These are phyloP conservation scores for Magallana nippona DNA, from an alignment of 2,888 invertebrate species.

Conservation along the genomic window DNA sequence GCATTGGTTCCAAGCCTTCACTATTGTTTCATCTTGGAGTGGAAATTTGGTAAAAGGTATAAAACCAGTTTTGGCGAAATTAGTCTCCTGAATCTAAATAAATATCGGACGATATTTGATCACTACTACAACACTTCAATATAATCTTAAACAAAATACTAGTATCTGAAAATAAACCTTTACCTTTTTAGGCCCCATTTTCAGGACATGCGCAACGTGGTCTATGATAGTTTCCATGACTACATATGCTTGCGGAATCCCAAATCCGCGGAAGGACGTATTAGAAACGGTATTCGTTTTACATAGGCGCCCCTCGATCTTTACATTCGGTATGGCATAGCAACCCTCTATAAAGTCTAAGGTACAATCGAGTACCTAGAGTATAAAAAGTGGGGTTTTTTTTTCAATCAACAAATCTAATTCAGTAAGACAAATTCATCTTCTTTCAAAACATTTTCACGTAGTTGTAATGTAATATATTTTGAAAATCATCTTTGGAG, in stretches of 20 bases:
- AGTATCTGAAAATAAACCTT: neutral
- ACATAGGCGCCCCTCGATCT: conserved; percentile 32
- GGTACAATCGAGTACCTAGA: conserved; percentile 13
- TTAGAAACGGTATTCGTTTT: conserved; percentile 42
- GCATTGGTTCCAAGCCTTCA: conserved; percentile 78
- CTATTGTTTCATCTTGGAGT: conserved; percentile 85
- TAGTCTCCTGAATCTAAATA: conserved; percentile 83
- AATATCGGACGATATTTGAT: neutral
- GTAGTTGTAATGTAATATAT: too few species aligned
- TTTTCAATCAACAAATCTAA: too few species aligned
- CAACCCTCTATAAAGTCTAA: conserved; percentile 23
- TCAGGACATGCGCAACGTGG: conserved; percentile 6
- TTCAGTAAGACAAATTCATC: too few species aligned
- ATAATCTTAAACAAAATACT: neutral
- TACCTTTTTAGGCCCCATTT: conserved; percentile 31
- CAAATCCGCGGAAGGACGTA: conserved; percentile 39
- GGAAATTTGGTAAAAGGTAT: conserved; percentile 89
- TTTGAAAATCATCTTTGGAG: too few species aligned
- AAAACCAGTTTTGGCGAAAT: conserved; percentile 90
- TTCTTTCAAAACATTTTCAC: too few species aligned
- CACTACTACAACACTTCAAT: too few species aligned
- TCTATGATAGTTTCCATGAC: conserved; percentile 39
- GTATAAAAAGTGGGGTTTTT: neutral
- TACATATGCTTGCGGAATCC: conserved; percentile 34
- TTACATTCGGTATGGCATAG: conserved; percentile 41